Evolutionary conservation across 2,888 invertebrate genomes (phyloP), one percentile per base, ranked within the genome.

Genomic region (Xestia rhomboidea): DNA sequence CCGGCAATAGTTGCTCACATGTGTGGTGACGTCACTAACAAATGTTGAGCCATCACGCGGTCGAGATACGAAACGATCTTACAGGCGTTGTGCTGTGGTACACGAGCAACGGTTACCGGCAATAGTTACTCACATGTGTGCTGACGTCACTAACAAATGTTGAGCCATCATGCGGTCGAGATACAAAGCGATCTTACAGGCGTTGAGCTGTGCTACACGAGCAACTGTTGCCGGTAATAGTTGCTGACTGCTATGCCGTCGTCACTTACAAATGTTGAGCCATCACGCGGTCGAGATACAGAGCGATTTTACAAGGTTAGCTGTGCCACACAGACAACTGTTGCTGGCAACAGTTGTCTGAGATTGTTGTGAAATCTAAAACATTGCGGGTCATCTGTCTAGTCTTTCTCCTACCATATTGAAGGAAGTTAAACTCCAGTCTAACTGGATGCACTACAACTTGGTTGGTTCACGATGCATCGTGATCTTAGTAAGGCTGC

Each of bases 231-330:
- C n/a, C n/a, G n/a, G n/a, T n/a, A n/a, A n/a, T n/a, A n/a, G n/a
- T n/a, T n/a, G 85, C 72, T 78, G 85, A 85, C 90, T n/a, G n/a
- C n/a, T n/a, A 90, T 86, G 88, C 86, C n/a, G 85, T 77, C 69
- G 86, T 88, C 87, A 88, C 83, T 76, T 76, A 88, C 86, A 85
- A 89, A 90, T 89, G 89, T 72, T 66, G 3, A 67, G 64, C 85
- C 84, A 89, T 89, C 88, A 85, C 82, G 88, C 77, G 84, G 87
- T 81, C 60, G 82, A 74, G 78, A 68, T 71, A 84, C 81, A 64
- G 68, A 83, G 49, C 71, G 81, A 72, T 77, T 63, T 77, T 66
- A 66, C 79, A 49, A 8, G 44, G 60, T 54, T 57, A 34, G 34
- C n/a, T 62, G 21, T 24, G 21, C 18, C 54, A 46, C 3, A 62